Base-by-base conservation (phyloP, 2,113 vertebrate species). In the Dicentrarchus labrax region DNA sequence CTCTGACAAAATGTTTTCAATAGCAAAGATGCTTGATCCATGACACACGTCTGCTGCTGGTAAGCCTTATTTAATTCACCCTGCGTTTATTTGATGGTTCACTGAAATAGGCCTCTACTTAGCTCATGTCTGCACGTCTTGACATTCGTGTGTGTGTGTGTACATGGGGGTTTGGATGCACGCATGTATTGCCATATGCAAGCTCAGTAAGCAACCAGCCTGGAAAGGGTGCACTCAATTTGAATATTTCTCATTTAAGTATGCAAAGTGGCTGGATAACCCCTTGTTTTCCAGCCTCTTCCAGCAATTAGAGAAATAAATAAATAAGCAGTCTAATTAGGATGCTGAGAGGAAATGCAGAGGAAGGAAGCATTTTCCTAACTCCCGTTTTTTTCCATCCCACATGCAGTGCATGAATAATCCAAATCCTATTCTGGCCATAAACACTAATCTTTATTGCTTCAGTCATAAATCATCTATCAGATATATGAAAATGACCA, bases 171-270 rank as follows among this genome's bases (percentile, higher is more conserved):
- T 56, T n/a, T 48, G 43, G 8, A 38, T 45, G 68, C 13, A 12
- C 1, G 2, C 43, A 57, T 69, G 22, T 56, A 12, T 16, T 51
- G 43, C 74, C 84, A 74, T 62, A 78, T 82, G 81, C 6, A 22
- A 11, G 2, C 64, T 65, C 30, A 38, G 78, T 17, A 30, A 82
- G 82, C 75, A 76, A 65, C 36, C 71, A 60, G 69, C 53, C 61
- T 78, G 78, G 59, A 81, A 78, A 80, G 75, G 53, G 56, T 57
- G 51, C 13, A 43, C 39, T 24, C 8, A 3, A 91, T 92, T 91
- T 90, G 77, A 93, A 93, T 92, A 92, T 92, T 91, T 92, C 68
- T 78, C 73, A 91, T 93, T 90, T 87, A 68, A 64, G 80, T 85
- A 91, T 91, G 87, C 83, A 92, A 92, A 93, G 85, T 84, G 77